Percentiles rank a stretch among this genome's conserved stretches.
phyloP scores from a whole-genome alignment of 2,113 vertebrate genomes.

The Theropithecus gelada region DNA sequence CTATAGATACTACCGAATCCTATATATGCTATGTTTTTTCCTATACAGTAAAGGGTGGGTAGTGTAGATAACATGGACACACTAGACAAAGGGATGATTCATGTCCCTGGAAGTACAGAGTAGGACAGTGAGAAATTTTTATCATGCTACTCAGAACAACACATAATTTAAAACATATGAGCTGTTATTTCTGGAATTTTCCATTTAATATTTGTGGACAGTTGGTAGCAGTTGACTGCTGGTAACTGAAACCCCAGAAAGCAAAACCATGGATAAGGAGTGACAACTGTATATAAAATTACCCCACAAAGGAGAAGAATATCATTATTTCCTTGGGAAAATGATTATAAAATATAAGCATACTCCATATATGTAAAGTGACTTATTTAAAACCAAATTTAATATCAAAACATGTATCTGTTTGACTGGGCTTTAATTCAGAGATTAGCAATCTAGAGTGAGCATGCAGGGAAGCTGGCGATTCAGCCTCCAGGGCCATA shows the following conservation, averaged over 20 bases:
- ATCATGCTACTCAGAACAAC: not conserved
- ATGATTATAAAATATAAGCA: not conserved
- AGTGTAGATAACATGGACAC: not conserved
- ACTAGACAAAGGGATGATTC: not conserved
- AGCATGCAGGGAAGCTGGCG: not conserved
- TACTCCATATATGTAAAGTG: not conserved
- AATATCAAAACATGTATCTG: not conserved
- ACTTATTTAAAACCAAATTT: not conserved
- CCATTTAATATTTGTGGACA: not conserved
- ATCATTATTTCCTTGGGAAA: not conserved
- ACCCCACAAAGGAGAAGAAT: not conserved
- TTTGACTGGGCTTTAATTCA: not conserved
- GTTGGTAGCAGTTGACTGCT: not conserved
- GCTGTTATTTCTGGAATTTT: not conserved
- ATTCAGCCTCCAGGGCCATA: too few species aligned
- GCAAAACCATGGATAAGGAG: not conserved
- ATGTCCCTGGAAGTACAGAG: not conserved
- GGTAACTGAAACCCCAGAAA: not conserved
- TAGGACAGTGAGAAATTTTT: not conserved
- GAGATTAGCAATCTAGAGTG: not conserved
- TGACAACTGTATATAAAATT: not conserved
- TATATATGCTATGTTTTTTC: not conserved
- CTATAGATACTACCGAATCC: accelerated
- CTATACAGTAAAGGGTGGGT: not conserved
- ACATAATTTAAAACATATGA: not conserved